phyloP scores from a whole-genome alignment of 2,888 invertebrate genomes.

The Linnaemya tessellans region DNA sequence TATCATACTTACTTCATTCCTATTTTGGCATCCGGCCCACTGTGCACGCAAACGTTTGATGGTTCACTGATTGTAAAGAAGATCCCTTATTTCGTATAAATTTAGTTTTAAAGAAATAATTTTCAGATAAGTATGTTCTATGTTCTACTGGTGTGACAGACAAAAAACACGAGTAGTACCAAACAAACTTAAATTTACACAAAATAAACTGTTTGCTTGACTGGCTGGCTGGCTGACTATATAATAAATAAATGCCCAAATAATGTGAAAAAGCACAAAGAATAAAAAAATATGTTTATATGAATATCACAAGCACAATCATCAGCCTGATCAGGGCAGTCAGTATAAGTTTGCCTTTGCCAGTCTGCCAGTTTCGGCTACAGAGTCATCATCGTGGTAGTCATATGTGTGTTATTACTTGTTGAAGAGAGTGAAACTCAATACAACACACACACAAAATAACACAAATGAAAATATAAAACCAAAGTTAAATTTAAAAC shows the following conservation, averaged over 20 bases:
- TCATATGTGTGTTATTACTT: slow-evolving; percentile 8
- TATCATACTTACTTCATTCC: not conserved
- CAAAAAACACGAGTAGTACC: not conserved
- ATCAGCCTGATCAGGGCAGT: slow-evolving; percentile 21
- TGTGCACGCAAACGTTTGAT: not conserved
- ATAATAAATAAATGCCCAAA: slow-evolving; percentile 48
- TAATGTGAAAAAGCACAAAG: slow-evolving; percentile 12
- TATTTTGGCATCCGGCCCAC: not conserved
- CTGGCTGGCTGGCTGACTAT: slow-evolving; percentile 8
- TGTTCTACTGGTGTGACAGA: slow-evolving; percentile 1
- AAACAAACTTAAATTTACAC: slow-evolving; percentile 41
- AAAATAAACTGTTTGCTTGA: slow-evolving; percentile 29
- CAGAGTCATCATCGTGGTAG: slow-evolving; percentile 14
- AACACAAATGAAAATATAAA: slow-evolving; percentile 40
- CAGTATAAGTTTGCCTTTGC: slow-evolving; percentile 17
- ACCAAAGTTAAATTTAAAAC: slow-evolving; percentile 57
- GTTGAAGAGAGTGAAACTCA: slow-evolving; percentile 55
- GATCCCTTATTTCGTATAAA: slow-evolving; percentile 44
- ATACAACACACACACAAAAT: slow-evolving; percentile 24
- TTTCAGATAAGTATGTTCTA: too few species aligned
- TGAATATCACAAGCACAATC: slow-evolving; percentile 12
- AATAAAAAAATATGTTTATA: slow-evolving; percentile 1
- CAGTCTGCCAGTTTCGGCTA: slow-evolving; percentile 18
- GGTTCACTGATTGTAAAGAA: not conserved
- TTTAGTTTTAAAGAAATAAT: slow-evolving; percentile 20